Conservation (phyloP, 2,797 vertebrate species). For the Tadarida brasiliensis region DNA sequence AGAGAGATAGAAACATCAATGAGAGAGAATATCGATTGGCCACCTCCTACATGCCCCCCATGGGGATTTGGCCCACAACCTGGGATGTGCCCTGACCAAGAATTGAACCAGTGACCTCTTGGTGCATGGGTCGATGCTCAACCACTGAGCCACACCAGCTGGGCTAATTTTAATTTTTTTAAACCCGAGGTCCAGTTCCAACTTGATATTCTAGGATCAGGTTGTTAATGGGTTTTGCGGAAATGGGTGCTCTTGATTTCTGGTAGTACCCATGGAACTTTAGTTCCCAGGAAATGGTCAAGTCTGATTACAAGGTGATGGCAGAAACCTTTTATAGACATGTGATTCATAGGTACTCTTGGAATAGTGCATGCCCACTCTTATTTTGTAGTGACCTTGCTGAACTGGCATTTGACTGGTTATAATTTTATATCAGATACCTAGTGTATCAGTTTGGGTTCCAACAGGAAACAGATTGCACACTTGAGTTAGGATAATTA, state of each 20-base stretch:
- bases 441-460: neutral
- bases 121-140: too few relatives aligned
- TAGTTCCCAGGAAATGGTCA: neutral
- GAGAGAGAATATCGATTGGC: too few relatives aligned
- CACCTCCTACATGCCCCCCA: too few relatives aligned
- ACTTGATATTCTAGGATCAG: neutral
- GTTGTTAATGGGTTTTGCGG: neutral
- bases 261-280: neutral
- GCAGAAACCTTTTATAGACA: neutral
- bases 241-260: constrained; percentile 38
- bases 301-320: neutral
- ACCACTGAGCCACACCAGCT: too few relatives aligned
- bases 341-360: neutral
- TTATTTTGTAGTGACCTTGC: neutral
- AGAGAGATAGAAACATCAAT: too few relatives aligned
- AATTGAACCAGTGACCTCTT: too few relatives aligned
- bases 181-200: neutral
- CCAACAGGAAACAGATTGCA: neutral
- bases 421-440: constrained; percentile 9
- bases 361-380: too few relatives aligned
- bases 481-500: neutral
- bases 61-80: too few relatives aligned
- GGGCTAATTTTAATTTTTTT: neutral
- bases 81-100: too few relatives aligned
- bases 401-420: neutral